Conservation (phyloP, 2,888 invertebrate genomes). For the Subacronicta megacephala region DNA sequence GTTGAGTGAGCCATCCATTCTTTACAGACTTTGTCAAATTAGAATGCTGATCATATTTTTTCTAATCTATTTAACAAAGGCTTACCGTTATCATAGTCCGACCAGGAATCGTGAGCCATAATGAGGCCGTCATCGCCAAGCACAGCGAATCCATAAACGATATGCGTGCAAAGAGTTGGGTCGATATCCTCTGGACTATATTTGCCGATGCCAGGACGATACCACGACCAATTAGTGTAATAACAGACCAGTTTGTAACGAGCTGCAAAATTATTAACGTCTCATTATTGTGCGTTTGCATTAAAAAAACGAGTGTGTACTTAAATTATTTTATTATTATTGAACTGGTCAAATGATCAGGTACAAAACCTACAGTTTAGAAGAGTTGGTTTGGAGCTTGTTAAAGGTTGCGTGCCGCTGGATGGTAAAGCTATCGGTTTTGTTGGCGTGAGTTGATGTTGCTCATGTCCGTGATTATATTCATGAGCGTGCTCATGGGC, state of each 20-base stretch:
- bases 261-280: constrained; percentile 82
- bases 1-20: too few species aligned
- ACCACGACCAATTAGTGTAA: constrained; percentile 98
- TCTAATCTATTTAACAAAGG: too few species aligned
- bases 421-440: constrained; percentile 74
- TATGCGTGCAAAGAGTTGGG: constrained; percentile 96
- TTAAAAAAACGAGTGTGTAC: background rate
- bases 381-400: constrained; percentile 70
- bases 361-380: constrained; percentile 71
- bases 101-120: constrained; percentile 96
- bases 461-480: constrained; percentile 33
- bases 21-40: too few species aligned
- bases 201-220: constrained; percentile 94
- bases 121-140: constrained; percentile 94
- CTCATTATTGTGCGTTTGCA: background rate
- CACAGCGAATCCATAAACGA: constrained; percentile 98
- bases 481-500: constrained; percentile 36
- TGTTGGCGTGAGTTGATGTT: constrained; percentile 47
- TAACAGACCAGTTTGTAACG: constrained; percentile 96
- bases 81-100: constrained; percentile 96
- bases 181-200: constrained; percentile 96
- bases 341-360: constrained; percentile 45
- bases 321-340: constrained; percentile 13
- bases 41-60: too few species aligned
- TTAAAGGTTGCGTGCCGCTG: constrained; percentile 66